These are phyloP conservation scores for Formica aserva DNA, from an alignment of 2,888 invertebrate genomes.

Conservation along the genomic window DNA sequence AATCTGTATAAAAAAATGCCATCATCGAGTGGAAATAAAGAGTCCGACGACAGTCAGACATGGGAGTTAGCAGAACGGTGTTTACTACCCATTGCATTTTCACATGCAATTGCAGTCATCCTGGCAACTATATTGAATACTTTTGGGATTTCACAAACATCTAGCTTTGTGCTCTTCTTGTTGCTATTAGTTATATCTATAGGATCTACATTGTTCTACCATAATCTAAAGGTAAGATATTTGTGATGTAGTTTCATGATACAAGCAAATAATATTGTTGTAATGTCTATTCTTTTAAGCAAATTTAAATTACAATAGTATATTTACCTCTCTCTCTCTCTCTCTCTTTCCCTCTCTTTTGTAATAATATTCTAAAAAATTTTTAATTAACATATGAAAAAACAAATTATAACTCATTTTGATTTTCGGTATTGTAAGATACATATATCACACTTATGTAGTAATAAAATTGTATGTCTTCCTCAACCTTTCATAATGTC, in stretches of 20 bases:
- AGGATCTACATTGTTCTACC: constrained; percentile 93
- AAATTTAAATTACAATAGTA: neutral
- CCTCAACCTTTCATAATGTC: constrained; percentile 59
- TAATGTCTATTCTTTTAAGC: neutral
- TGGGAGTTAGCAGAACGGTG: constrained; percentile 91
- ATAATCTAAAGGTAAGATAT: constrained; percentile 92
- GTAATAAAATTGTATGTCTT: constrained; percentile 12
- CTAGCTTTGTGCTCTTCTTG: constrained; percentile 92
- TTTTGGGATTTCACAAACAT: constrained; percentile 91
- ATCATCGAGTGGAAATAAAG: constrained; percentile 78
- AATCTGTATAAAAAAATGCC: constrained; percentile 75
- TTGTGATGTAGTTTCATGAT: neutral
- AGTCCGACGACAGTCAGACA: constrained; percentile 83
- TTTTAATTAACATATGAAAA: neutral
- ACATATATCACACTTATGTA: neutral
- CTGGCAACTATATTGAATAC: constrained; percentile 91
- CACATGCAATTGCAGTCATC: constrained; percentile 93
- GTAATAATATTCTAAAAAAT: constrained; percentile 7
- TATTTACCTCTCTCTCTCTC: neutral
- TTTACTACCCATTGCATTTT: constrained; percentile 92
- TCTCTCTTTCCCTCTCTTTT: neutral
- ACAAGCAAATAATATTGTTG: neutral
- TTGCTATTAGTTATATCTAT: constrained; percentile 91
- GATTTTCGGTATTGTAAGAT: constrained; percentile 8
- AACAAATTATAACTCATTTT: neutral